Percentiles rank a stretch among this genome's conserved stretches.
phyloP scores from a whole-genome alignment of 2,113 vertebrate species.

The Albula goreensis region DNA sequence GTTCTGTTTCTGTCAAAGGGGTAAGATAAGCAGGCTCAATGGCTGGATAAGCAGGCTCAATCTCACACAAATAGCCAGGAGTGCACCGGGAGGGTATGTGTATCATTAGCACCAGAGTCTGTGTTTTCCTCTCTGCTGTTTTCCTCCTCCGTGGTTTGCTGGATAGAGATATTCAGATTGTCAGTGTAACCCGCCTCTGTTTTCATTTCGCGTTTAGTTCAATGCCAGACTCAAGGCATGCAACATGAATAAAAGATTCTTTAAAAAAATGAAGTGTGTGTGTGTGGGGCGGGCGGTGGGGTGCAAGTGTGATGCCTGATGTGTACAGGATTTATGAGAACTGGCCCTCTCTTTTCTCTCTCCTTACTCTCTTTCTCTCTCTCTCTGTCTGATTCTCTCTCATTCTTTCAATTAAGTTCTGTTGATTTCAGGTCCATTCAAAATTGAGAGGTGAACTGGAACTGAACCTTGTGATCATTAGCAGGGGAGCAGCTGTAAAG shows the following conservation, averaged over 20 bases:
- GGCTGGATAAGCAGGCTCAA: too few species aligned
- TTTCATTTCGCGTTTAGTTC: conserved; percentile 99
- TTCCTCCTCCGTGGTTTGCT: conserved; percentile 91
- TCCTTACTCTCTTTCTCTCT: background rate
- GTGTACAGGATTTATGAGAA: conserved; percentile 81
- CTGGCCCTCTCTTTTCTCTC: conserved; percentile 75
- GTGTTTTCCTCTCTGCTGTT: conserved; percentile 74
- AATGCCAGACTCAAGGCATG: conserved; percentile 99
- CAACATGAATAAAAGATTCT: conserved; percentile 99
- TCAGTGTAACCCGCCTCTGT: conserved; percentile 99
- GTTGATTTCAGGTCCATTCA: too few species aligned
- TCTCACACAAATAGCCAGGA: too few species aligned
- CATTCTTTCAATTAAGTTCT: background rate
- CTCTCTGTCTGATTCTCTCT: background rate
- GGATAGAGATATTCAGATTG: conserved; percentile 99
- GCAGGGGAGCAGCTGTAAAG: conserved; percentile 53
- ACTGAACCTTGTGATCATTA: conserved; percentile 49
- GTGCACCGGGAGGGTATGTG: background rate
- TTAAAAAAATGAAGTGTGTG: conserved; percentile 85
- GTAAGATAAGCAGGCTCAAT: too few species aligned
- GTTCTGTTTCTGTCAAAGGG: too few species aligned
- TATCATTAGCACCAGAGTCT: conserved; percentile 2
- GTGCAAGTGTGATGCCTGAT: conserved; percentile 16
- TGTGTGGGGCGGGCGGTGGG: conserved; percentile 83
- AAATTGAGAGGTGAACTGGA: too few species aligned